Evolutionary conservation across 1,140 invertebrate species (phyloP).

Genomic region (Diuraphis noxia): DNA sequence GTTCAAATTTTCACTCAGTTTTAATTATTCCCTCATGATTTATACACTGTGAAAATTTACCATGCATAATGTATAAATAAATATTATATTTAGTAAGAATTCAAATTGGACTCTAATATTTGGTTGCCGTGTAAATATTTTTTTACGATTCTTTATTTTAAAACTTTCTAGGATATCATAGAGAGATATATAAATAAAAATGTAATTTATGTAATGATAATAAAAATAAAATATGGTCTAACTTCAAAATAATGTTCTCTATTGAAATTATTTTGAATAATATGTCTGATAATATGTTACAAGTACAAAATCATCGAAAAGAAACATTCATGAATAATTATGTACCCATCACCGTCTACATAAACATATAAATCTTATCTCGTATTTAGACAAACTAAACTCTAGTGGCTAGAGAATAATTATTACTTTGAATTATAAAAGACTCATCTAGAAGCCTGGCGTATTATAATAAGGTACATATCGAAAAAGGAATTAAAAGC

Average conservation of each 20-base stretch:
- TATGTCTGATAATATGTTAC: not conserved
- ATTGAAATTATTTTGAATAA: not conserved
- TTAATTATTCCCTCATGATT: too few relatives aligned
- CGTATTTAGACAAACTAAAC: not conserved
- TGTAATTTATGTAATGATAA: not conserved
- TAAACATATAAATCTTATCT: not conserved
- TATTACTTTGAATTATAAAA: not conserved
- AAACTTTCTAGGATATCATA: not conserved
- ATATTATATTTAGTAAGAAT: too few relatives aligned
- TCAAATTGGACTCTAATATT: not conserved
- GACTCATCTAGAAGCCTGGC: not conserved
- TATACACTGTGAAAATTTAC: too few relatives aligned
- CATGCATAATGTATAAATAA: too few relatives aligned
- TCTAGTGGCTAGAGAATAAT: not conserved
- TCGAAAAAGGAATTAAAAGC: not conserved
- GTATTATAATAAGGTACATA: too few relatives aligned
- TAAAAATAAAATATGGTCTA: not conserved
- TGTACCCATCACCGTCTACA: too few relatives aligned
- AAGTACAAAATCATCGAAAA: not conserved
- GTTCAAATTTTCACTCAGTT: too few relatives aligned
- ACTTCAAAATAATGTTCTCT: not conserved
- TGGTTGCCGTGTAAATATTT: not conserved
- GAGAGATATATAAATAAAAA: not conserved
- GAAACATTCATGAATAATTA: not conserved
- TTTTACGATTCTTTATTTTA: not conserved